A percentile compares a stretch with the other conserved stretches of the same genome.
phyloP scores from a whole-genome alignment of 2,888 invertebrate genomes.

The Agapostemon virescens region DNA sequence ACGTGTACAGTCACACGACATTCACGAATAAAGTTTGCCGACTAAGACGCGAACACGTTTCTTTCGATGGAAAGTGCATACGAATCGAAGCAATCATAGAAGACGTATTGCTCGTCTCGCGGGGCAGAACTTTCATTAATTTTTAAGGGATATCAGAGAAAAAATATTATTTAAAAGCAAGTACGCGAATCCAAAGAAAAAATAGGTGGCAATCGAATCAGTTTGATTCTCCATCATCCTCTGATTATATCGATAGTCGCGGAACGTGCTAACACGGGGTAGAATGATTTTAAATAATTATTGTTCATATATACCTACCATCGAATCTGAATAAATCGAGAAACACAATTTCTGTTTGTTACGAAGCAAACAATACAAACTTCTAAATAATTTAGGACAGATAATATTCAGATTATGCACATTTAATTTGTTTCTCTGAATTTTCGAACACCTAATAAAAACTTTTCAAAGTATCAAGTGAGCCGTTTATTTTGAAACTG shows the following conservation, averaged over 20 bases:
- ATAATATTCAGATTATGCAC: background rate
- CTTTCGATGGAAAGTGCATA: slow-evolving; percentile 3
- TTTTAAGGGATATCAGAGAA: background rate
- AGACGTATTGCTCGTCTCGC: no score
- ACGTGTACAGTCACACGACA: slow-evolving; percentile 15
- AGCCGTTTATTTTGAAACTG: no score
- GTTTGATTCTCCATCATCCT: background rate
- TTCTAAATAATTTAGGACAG: background rate
- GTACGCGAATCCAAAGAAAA: background rate
- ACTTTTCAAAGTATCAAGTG: no score
- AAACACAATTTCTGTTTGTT: background rate
- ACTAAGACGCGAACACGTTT: background rate
- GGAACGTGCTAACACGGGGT: background rate
- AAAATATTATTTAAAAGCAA: background rate
- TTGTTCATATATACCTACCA: background rate
- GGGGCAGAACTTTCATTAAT: background rate
- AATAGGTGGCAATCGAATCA: background rate
- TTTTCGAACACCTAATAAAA: background rate
- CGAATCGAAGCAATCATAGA: background rate
- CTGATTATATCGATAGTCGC: background rate
- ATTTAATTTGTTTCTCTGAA: background rate
- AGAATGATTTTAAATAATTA: background rate
- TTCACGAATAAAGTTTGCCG: slow-evolving; percentile 8
- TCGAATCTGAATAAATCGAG: background rate
- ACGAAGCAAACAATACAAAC: background rate